Percentiles rank a stretch among this genome's conserved stretches.
Evolutionary conservation across 2,113 vertebrate species (phyloP).

Genomic region (Rallus limicola): DNA sequence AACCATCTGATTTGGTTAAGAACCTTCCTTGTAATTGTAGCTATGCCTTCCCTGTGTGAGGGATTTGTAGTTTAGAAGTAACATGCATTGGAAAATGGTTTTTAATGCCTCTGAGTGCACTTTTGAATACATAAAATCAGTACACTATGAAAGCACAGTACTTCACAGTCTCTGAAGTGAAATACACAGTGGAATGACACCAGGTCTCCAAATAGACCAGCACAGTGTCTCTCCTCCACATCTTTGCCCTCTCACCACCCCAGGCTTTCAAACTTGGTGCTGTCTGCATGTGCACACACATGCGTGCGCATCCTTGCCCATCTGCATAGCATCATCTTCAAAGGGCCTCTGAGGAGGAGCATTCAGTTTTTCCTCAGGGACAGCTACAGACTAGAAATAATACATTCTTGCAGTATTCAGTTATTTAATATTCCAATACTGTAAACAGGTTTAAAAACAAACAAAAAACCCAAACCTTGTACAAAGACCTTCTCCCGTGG

Average conservation of each 20-base stretch:
- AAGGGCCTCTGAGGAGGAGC: background rate
- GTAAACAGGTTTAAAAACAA: background rate
- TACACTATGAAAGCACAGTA: background rate
- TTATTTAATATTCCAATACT: background rate
- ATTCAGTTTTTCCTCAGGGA: background rate
- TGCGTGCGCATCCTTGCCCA: background rate
- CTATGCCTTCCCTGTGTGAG: rapidly evolving
- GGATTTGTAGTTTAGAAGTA: background rate
- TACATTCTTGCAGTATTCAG: background rate
- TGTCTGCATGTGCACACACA: background rate
- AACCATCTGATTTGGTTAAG: background rate
- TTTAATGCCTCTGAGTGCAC: rapidly evolving
- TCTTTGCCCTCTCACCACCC: background rate
- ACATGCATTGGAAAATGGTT: background rate
- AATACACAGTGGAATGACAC: background rate
- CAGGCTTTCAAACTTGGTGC: background rate
- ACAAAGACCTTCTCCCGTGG: background rate
- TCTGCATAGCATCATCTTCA: background rate
- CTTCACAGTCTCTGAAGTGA: background rate
- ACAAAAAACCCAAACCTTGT: background rate
- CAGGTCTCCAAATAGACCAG: background rate
- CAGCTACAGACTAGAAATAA: background rate
- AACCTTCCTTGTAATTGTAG: background rate
- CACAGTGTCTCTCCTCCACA: background rate
- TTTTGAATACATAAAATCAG: background rate